Evolutionary conservation across 1,140 invertebrate species (phyloP).

Genomic region (Thalassaphorura encarpata): DNA sequence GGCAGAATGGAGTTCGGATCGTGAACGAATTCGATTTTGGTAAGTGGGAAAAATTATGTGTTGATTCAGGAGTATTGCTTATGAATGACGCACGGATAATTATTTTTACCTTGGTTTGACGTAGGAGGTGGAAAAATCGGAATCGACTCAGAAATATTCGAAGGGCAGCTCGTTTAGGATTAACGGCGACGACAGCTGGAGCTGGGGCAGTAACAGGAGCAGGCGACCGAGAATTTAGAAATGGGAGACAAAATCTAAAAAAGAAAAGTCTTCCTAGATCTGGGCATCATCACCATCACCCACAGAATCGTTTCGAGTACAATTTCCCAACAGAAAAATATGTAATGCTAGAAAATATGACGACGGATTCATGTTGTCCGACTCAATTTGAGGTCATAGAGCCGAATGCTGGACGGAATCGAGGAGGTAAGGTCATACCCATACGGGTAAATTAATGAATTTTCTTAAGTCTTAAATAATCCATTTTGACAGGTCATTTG

Average conservation of each 20-base stretch:
- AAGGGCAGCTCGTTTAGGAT: too few relatives aligned
- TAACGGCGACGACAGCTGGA: too few relatives aligned
- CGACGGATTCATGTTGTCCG: constrained; percentile 54
- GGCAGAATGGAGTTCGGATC: too few relatives aligned
- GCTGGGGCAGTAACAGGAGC: too few relatives aligned
- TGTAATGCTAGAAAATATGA: background rate
- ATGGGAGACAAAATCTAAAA: background rate
- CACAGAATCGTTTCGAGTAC: background rate
- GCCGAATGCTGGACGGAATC: constrained; percentile 62
- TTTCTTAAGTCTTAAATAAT: background rate
- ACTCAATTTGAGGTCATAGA: constrained; percentile 61
- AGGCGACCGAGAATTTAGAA: too few relatives aligned
- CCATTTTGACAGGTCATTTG: constrained; percentile 17
- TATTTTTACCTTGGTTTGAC: too few relatives aligned
- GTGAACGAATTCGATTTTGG: too few relatives aligned
- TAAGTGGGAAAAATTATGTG: too few relatives aligned
- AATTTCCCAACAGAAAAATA: background rate
- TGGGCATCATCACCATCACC: too few relatives aligned
- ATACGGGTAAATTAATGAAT: background rate
- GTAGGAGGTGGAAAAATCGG: constrained; percentile 4
- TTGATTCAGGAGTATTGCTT: too few relatives aligned
- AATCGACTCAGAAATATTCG: background rate
- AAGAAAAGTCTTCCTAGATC: background rate
- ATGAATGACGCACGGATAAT: too few relatives aligned
- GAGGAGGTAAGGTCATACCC: constrained; percentile 31